phyloP scores from a whole-genome alignment of 2,113 vertebrate species.

The Pteruthius melanotis region DNA sequence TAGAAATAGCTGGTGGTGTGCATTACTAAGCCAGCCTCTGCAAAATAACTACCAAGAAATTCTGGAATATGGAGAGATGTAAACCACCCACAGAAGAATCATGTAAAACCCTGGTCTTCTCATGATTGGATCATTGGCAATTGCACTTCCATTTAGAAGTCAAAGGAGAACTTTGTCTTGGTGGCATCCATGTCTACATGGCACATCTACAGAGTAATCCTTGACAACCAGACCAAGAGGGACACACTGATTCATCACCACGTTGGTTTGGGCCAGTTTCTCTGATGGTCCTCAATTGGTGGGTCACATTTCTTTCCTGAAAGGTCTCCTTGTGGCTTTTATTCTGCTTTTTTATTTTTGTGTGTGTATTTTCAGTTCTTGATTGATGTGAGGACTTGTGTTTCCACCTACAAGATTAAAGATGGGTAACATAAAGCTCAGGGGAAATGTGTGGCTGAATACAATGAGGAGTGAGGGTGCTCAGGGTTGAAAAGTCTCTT shows the following conservation, averaged over 20 bases:
- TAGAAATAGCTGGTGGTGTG: neutral
- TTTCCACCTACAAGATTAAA: neutral
- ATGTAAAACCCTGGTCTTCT: neutral
- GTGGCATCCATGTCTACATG: neutral
- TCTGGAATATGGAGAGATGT: neutral
- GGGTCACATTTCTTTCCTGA: neutral
- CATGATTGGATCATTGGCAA: neutral
- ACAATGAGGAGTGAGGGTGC: neutral
- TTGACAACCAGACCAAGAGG: neutral
- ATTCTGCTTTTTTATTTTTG: neutral
- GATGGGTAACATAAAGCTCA: neutral
- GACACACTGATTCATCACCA: neutral
- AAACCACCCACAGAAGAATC: neutral
- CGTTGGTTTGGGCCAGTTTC: neutral
- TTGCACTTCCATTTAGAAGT: neutral
- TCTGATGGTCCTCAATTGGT: rapidly evolving
- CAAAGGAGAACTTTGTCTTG: neutral
- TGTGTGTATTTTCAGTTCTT: neutral
- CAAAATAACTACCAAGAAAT: neutral
- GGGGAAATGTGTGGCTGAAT: neutral
- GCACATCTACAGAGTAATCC: neutral
- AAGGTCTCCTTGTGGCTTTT: neutral
- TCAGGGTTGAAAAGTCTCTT: neutral
- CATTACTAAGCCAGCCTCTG: neutral
- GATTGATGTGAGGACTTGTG: neutral